Evolutionary conservation across 2,888 invertebrate genomes (phyloP).

Genomic region (Chloromyia formosa): DNA sequence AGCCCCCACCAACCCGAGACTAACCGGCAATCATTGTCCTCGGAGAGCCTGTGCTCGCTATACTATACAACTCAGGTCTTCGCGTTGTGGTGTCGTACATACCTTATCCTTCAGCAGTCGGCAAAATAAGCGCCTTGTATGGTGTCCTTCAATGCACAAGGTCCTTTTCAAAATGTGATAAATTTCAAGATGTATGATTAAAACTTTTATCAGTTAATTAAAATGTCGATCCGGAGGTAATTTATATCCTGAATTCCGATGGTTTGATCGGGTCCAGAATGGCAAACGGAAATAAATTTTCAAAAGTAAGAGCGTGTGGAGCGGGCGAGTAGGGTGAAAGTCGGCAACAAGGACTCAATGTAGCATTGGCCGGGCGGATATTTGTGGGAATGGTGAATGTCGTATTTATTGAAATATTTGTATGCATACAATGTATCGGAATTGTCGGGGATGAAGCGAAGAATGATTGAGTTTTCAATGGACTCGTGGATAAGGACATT

Average conservation of each 20-base stretch:
- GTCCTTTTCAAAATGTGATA: constrained; percentile 47
- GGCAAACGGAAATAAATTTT: constrained; percentile 36
- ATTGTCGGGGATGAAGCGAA: no score
- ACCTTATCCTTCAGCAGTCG: no score
- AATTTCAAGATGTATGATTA: constrained; percentile 50
- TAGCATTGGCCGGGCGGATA: no score
- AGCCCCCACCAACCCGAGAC: neutral
- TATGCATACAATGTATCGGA: no score
- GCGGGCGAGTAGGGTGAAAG: no score
- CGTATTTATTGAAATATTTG: no score
- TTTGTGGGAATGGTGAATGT: no score
- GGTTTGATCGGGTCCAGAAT: constrained; percentile 17
- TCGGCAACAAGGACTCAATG: no score
- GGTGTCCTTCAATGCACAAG: constrained; percentile 34
- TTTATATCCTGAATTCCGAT: constrained; percentile 46
- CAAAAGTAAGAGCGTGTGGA: no score
- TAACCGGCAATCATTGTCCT: constrained; percentile 9
- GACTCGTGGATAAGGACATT: no score
- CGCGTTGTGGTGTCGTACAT: neutral
- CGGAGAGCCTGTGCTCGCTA: neutral
- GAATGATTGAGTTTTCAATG: no score
- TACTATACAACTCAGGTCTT: neutral
- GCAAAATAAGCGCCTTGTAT: neutral
- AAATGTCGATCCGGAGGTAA: constrained; percentile 49
- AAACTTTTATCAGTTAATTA: constrained; percentile 51